Conservation (phyloP, 2,113 vertebrate genomes). For the Pelecanoides urinatrix region DNA sequence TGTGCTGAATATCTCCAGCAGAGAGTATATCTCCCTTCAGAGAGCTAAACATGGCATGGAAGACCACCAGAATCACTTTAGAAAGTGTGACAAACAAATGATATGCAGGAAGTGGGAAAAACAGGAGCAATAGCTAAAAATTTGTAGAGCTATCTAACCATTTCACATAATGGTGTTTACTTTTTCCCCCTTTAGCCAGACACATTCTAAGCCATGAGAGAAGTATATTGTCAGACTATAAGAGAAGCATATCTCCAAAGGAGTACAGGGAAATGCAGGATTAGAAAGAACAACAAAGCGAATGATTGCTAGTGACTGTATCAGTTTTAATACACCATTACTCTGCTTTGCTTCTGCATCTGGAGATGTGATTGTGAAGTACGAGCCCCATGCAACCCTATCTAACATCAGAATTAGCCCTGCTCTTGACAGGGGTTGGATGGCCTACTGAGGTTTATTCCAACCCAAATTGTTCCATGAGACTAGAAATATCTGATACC, state of each 20-base stretch:
- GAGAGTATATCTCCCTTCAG: not conserved
- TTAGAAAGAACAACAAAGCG: not conserved
- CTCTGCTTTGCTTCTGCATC: not conserved
- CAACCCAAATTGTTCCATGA: not conserved
- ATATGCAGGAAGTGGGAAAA: not conserved
- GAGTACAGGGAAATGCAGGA: not conserved
- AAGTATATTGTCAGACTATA: not conserved
- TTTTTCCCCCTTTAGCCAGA: not conserved
- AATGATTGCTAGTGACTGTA: not conserved
- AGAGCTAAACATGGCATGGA: not conserved
- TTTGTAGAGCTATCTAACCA: not conserved
- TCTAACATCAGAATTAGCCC: not conserved
- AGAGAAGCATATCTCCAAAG: not conserved
- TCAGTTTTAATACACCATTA: not conserved
- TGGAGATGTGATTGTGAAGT: not conserved
- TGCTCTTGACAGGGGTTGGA: not conserved
- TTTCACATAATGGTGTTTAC: not conserved
- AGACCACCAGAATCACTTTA: not conserved
- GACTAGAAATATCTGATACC: not conserved
- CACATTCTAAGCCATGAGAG: not conserved
- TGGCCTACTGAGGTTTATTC: not conserved
- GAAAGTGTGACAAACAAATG: not conserved
- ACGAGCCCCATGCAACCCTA: not conserved
- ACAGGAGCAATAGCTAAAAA: not conserved
- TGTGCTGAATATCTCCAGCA: not conserved